Evolutionary conservation across 1,140 invertebrate species (phyloP).

Genomic region (Aphaenogaster ashmeadi): DNA sequence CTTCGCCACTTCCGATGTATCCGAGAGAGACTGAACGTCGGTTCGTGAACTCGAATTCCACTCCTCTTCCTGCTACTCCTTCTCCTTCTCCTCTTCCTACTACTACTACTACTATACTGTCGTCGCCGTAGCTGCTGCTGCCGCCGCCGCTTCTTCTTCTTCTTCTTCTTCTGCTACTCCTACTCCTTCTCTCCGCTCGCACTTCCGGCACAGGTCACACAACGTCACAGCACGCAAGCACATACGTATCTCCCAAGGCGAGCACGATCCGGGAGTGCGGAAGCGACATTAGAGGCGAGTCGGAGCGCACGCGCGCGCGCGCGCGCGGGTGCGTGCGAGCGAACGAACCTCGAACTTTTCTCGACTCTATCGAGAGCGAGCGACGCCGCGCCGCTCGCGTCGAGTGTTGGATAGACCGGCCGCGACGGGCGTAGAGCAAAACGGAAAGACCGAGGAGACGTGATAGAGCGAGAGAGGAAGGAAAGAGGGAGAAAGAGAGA

Average conservation of each 20-base stretch:
- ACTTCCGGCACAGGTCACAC: constrained; percentile 61
- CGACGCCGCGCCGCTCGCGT: constrained; percentile 12
- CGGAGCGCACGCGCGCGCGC: constrained; percentile 31
- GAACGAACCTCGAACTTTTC: constrained; percentile 37
- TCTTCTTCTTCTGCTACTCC: constrained; percentile 55
- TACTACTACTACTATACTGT: constrained; percentile 41
- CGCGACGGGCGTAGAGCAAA: constrained; percentile 17
- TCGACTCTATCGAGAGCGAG: constrained; percentile 41
- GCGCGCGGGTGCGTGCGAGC: background rate
- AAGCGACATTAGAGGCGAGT: constrained; percentile 53
- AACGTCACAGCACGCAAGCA: constrained; percentile 61
- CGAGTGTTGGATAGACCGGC: constrained; percentile 25
- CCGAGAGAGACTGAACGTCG: constrained; percentile 56
- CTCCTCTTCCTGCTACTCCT: constrained; percentile 54
- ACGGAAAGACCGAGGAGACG: background rate
- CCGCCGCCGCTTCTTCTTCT: constrained; percentile 67
- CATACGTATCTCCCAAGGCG: constrained; percentile 54
- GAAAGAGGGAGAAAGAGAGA: background rate
- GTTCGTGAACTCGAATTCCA: constrained; percentile 59
- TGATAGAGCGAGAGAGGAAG: background rate
- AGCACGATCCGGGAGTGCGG: constrained; percentile 38
- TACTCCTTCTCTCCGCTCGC: constrained; percentile 28
- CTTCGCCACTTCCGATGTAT: constrained; percentile 57
- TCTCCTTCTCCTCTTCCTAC: constrained; percentile 15
- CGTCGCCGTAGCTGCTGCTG: constrained; percentile 19